phyloP scores from a whole-genome alignment of 1,140 invertebrate species.

The Drosophila sulfurigaster region DNA sequence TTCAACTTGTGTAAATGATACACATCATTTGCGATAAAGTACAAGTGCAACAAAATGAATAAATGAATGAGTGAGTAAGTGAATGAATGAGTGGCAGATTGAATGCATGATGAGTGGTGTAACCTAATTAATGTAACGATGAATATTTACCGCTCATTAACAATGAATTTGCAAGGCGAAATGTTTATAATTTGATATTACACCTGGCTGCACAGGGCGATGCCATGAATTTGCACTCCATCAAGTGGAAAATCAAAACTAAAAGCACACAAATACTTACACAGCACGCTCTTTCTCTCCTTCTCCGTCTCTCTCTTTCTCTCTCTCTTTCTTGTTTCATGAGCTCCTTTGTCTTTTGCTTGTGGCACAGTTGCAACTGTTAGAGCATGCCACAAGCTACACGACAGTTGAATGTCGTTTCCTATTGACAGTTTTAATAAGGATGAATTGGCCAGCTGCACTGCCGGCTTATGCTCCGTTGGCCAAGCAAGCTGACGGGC shows the following conservation, averaged over 20 bases:
- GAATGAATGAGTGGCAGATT: not conserved
- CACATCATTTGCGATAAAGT: constrained; percentile 3
- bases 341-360: not conserved
- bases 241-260: constrained; percentile 83
- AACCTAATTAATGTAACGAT: constrained; percentile 69
- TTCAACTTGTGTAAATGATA: constrained; percentile 1
- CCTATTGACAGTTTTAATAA: constrained; percentile 59
- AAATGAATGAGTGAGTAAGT: constrained; percentile 5
- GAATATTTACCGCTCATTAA: constrained; percentile 53
- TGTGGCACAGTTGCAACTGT: constrained; percentile 25
- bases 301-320: not conserved
- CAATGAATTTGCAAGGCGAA: constrained; percentile 67
- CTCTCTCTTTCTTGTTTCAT: not conserved
- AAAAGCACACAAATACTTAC: constrained; percentile 31
- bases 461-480: constrained; percentile 40
- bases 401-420: constrained; percentile 29
- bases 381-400: constrained; percentile 40
- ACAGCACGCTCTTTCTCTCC: constrained; percentile 4
- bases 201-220: constrained; percentile 56
- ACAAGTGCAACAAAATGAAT: constrained; percentile 14
- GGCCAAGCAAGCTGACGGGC: constrained; percentile 15
- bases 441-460: constrained; percentile 49
- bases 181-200: constrained; percentile 78
- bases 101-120: constrained; percentile 13
- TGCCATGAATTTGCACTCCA: constrained; percentile 72